These are phyloP conservation scores for Oceanites oceanicus DNA, from an alignment of 2,113 vertebrate species.

Conservation along the genomic window DNA sequence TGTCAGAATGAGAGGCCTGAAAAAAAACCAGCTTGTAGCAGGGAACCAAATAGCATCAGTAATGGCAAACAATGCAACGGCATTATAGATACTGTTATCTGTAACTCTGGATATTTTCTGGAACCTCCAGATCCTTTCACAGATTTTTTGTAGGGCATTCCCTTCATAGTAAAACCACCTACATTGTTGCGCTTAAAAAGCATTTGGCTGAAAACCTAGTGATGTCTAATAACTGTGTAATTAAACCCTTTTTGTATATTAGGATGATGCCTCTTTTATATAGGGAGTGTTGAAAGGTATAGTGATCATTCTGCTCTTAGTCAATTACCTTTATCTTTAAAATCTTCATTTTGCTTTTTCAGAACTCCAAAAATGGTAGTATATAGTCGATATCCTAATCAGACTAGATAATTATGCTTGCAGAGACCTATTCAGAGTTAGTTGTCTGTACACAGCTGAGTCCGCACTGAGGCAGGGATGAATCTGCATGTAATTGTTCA, in stretches of 20 bases:
- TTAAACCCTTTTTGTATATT: neutral
- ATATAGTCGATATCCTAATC: constrained; percentile 8
- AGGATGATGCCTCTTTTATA: neutral
- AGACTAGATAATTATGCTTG: constrained; percentile 1
- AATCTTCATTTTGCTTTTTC: constrained; percentile 1
- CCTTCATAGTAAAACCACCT: neutral
- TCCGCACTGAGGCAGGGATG: neutral
- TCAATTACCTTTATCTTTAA: constrained; percentile 31
- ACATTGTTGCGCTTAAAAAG: neutral
- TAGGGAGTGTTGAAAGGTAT: neutral
- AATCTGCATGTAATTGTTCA: constrained; percentile 1
- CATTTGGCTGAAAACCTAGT: neutral
- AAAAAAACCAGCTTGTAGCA: neutral
- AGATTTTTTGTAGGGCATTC: neutral
- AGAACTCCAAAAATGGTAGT: neutral
- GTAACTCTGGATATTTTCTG: neutral
- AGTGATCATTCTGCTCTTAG: neutral
- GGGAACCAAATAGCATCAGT: neutral
- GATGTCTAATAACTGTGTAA: neutral
- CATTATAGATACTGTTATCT: neutral
- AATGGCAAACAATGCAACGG: neutral
- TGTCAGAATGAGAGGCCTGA: neutral
- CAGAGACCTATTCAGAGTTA: neutral
- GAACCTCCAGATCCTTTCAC: neutral
- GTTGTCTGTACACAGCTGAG: neutral